Evolutionary conservation across 2,888 invertebrate genomes (phyloP), one percentile per base, ranked within the genome.

Genomic region (Rhamphomyia laevipes): DNA sequence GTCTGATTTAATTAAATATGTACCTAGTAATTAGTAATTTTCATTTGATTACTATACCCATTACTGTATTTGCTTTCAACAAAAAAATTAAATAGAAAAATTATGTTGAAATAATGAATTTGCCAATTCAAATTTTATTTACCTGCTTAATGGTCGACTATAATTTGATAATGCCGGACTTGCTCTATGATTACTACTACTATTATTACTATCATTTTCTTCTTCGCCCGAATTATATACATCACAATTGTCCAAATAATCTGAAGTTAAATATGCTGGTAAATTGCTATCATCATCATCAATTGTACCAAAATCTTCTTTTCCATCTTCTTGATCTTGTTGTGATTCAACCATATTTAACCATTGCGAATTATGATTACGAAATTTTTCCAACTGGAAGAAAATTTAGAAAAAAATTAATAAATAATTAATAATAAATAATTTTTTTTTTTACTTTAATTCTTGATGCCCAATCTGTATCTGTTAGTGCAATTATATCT

Each of bases 281-380:
- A 86, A 68, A 61, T 81, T 82, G 55, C 79, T 78, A 57, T 82
- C 83, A 37, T 69, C 67, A 13, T 68, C 68, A 31, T 65, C 68
- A 35, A 63, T 15, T 43, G 74, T 77, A 43, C 76, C 76, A 45
- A 65, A 66, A 41, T 72, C 73, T 53, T 71, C 73, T 47, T 65
- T 63, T 12, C 64, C 64, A 51, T 75, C 74, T 58, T 75, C 75
- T 46, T 70, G 74, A 51, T 66, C 69, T 50, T 75, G 74, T 53
- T 79, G 78, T 51, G 76, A 75, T 70, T 94, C 92, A 37, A 97
- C 91, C 85, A 96, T 95, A 61, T 93, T 91, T 57, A 99, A 73
- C 97, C 97, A 99, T 66, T 97, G 95, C 0, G 91, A 89, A 70
- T 99, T 99, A 72, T 97, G 95, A 72, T 92, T 92, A n/a, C 93